Conservation (phyloP, 2,888 invertebrate species). For the Oasisia sp. region DNA sequence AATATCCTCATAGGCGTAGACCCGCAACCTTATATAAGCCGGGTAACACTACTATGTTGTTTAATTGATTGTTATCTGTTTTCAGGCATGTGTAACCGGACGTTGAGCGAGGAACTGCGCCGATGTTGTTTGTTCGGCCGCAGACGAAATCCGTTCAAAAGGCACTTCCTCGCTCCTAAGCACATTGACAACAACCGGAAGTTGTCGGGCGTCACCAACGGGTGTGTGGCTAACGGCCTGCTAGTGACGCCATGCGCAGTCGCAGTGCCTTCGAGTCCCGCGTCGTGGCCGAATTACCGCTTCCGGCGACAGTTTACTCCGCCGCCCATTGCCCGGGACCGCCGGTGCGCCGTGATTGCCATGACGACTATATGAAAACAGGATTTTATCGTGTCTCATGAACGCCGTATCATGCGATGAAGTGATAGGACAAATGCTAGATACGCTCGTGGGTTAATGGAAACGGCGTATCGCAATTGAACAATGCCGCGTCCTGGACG, state of each 20-base stretch:
- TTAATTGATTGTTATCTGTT: background rate
- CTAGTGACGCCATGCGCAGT: background rate
- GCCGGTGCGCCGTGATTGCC: background rate
- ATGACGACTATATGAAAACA: background rate
- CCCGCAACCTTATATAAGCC: no score
- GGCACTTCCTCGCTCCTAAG: background rate
- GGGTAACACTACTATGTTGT: background rate
- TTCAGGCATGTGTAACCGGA: background rate
- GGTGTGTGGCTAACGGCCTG: background rate
- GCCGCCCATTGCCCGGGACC: background rate
- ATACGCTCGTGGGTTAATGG: background rate
- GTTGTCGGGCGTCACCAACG: background rate
- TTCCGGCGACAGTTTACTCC: slow-evolving; percentile 12
- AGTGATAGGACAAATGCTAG: background rate
- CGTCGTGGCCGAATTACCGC: background rate
- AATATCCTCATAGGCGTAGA: no score
- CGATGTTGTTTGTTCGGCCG: background rate
- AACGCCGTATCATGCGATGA: background rate
- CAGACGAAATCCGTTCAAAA: background rate
- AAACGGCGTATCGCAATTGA: background rate
- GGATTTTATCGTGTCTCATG: background rate
- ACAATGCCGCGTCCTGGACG: background rate
- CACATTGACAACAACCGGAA: slow-evolving; percentile 4
- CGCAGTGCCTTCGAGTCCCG: background rate
- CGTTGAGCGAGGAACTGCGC: background rate